These are phyloP conservation scores for Coboldia fuscipes DNA, from an alignment of 1,140 invertebrate genomes.

Conservation along the genomic window DNA sequence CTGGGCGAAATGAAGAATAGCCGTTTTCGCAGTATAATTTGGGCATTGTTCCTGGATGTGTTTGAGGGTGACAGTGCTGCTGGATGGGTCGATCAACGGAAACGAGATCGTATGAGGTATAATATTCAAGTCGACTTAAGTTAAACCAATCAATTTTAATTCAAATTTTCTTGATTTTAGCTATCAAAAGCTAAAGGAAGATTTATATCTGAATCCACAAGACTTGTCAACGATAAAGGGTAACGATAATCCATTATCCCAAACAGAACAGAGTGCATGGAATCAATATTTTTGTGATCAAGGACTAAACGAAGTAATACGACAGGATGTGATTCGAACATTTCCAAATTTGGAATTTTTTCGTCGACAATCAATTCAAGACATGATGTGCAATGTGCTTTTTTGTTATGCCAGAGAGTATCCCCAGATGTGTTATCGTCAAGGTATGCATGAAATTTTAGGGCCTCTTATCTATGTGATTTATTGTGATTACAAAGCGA, in stretches of 20 bases:
- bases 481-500: conserved; percentile 45
- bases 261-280: conserved; percentile 42
- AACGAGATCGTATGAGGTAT: conserved; percentile 11
- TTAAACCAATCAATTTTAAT: no score
- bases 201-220: conserved; percentile 18
- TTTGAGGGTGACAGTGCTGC: conserved; percentile 11
- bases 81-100: conserved; percentile 16
- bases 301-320: conserved; percentile 46
- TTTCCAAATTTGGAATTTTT: conserved; percentile 64
- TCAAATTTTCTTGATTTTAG: conserved; percentile 5
- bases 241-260: conserved; percentile 16
- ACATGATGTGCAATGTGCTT: conserved; percentile 33
- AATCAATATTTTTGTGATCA: conserved; percentile 62
- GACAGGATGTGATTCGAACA: conserved; percentile 59
- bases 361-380: conserved; percentile 37
- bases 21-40: conserved; percentile 24
- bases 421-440: conserved; percentile 47
- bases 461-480: conserved; percentile 55
- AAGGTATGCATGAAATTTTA: conserved; percentile 71
- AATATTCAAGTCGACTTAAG: no score
- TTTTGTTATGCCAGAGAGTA: conserved; percentile 54
- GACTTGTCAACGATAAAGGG: conserved; percentile 5
- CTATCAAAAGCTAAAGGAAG: conserved; percentile 15
- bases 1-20: conserved; percentile 22
- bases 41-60: conserved; percentile 21